Evolutionary conservation across 2,888 invertebrate genomes (phyloP), one percentile per base, ranked within the genome.

Genomic region (Conops quadrifasciatus): DNA sequence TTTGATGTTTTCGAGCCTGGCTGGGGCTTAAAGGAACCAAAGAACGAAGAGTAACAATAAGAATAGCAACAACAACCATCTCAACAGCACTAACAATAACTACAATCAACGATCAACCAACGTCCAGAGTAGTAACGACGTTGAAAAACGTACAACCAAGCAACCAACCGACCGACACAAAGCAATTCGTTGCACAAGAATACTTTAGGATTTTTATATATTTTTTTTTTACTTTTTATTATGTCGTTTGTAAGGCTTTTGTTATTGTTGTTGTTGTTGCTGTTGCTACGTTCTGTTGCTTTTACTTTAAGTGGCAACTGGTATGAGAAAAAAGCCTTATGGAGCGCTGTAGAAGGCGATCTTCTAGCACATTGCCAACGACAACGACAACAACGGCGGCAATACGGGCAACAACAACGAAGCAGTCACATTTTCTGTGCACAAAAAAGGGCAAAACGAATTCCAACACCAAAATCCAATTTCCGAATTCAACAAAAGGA

Each of bases 251-350:
- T n/a, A n/a, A n/a, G n/a, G n/a, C n/a, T n/a, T n/a, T 59, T 13
- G 15, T 59, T 26, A 51, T 9, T 53, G 11, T 51, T 19, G 24
- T 65, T 53, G 13, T 28, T n/a, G n/a, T n/a, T n/a, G n/a, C n/a
- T n/a, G n/a, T n/a, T n/a, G n/a, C n/a, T n/a, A n/a, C n/a, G n/a
- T n/a, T n/a, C n/a, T n/a, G n/a, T n/a, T n/a, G 24, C 63, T 49
- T 49, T 13, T 49, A n/a, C 16, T 71, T 71, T 69, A 66, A 68
- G 66, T 70, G 67, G 69, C 71, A 73, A 73, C 73, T 70, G 71
- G 71, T 73, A 73, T 71, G 69, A 73, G 70, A 70, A 67, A 71
- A 66, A 70, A 69, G 73, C 68, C 71, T 71, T 71, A 67, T 69
- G 60, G 71, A 47, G 26, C 47, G 15, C 26, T 16, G 26, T 13